phyloP scores from a whole-genome alignment of 1,140 invertebrate genomes.

The Lordiphosa mommai region DNA sequence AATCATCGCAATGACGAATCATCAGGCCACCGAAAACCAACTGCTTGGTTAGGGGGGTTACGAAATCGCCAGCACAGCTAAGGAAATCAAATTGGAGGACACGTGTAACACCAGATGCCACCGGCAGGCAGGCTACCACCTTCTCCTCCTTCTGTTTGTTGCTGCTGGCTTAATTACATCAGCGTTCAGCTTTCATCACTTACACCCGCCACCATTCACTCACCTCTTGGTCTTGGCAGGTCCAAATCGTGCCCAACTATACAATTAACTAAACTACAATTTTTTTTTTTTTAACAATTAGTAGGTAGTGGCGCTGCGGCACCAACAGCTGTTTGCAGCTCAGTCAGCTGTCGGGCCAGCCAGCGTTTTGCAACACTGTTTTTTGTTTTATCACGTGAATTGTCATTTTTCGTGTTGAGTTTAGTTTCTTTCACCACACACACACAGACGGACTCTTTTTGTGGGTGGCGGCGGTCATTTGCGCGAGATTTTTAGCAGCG shows the following conservation, averaged over 20 bases:
- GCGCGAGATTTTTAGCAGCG: constrained; percentile 50
- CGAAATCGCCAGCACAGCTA: too few species aligned
- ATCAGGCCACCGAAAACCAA: too few species aligned
- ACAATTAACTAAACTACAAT: constrained; percentile 6
- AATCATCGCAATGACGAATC: too few species aligned
- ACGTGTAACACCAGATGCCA: too few species aligned
- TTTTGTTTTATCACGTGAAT: constrained; percentile 59
- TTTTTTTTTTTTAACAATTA: constrained; percentile 13
- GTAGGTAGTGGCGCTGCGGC: background rate
- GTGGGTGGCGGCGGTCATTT: constrained; percentile 69
- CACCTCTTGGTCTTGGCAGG: background rate
- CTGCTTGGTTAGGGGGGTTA: too few species aligned
- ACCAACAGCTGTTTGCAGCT: too few species aligned
- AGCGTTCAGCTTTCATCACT: background rate
- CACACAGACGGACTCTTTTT: constrained; percentile 40
- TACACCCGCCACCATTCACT: background rate
- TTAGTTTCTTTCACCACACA: constrained; percentile 41
- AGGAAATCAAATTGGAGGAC: too few species aligned
- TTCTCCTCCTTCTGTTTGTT: too few species aligned
- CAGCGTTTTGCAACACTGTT: constrained; percentile 14
- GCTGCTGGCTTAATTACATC: too few species aligned
- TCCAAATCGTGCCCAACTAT: background rate
- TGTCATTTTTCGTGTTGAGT: constrained; percentile 46
- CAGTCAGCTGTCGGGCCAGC: constrained; percentile 17
- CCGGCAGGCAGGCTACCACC: too few species aligned